Base-by-base conservation (phyloP, 2,888 invertebrate genomes). In the Abrostola tripartita region DNA sequence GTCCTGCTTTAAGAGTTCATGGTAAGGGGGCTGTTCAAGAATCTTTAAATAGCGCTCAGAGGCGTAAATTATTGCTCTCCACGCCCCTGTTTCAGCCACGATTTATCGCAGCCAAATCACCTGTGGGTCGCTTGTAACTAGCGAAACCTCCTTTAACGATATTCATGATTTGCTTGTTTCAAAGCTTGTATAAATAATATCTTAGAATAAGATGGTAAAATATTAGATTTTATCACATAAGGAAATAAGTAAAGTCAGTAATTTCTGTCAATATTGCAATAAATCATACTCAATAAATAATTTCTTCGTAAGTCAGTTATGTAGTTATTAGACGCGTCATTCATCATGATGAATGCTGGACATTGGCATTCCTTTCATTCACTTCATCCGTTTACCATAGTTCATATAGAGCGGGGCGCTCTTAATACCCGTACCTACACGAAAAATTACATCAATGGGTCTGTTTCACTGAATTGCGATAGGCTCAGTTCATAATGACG, bases 11-110 rank as follows among this genome's bases (percentile, higher is more conserved):
- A n/a, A n/a, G n/a, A n/a, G n/a, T n/a, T n/a, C n/a, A n/a, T n/a
- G n/a, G n/a, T n/a, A n/a, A n/a, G n/a, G n/a, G n/a, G n/a, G n/a
- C n/a, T n/a, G 83, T 77, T 82, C 84, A 81, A 78, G 82, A 81
- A 85, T 85, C 86, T 83, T 88, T 88, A 88, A 88, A 88, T 83
- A 83, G 84, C 83, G 83, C 83, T 86, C 81, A 84, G 81, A 74
- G 79, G 69, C 77, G 82, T 90, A 85, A 90, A 84, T 89, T 90
- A 91, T 89, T 80, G 77, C 86, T 83, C 87, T 86, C 82, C 74
- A 68, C 84, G 85, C 85, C 81, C 79, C 78, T 84, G 82, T 85
- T 87, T 78, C 72, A 68, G 72, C 76, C 77, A 75, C 81, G 83
- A 90, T 90, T 88, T 90, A 90, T 87, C 79, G 81, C 75, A 52